Percentiles rank a stretch among this genome's conserved stretches.
phyloP scores from a whole-genome alignment of 2,797 vertebrate species.

The Pseudochaenichthys georgianus region DNA sequence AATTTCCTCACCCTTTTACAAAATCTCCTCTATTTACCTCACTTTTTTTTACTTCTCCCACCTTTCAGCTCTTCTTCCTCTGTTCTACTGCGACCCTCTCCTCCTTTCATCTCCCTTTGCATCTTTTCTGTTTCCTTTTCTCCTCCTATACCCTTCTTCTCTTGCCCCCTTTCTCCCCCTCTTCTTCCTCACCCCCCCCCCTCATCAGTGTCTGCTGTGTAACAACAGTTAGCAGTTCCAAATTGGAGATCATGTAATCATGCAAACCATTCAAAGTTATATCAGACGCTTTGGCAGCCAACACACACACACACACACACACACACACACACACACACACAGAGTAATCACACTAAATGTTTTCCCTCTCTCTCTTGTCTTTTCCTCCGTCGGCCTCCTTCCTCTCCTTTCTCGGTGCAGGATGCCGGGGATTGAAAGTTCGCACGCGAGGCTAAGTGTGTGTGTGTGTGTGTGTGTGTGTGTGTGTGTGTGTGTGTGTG shows the following conservation, averaged over 20 bases:
- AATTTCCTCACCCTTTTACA: background rate
- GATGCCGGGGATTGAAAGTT: constrained; percentile 76
- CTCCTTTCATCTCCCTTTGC: background rate
- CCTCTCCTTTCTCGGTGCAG: constrained; percentile 71
- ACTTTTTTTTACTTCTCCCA: background rate
- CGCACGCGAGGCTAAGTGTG: constrained; percentile 68
- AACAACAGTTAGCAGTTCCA: constrained; percentile 56
- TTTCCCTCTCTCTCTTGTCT: constrained; percentile 43
- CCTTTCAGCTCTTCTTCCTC: background rate
- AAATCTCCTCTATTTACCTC: background rate
- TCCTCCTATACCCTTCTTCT: background rate
- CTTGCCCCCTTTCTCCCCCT: background rate
- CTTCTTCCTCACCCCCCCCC: background rate
- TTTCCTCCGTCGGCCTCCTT: constrained; percentile 66
- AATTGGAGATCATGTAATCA: constrained; percentile 55
- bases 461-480: constrained; percentile 36
- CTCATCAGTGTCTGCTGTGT: constrained; percentile 42
- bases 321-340: constrained; percentile 10
- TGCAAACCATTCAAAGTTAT: constrained; percentile 31
- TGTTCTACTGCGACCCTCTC: no score
- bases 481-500: constrained; percentile 4
- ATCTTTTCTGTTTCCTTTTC: background rate
- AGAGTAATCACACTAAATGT: constrained; percentile 62
- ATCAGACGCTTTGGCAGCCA: constrained; percentile 50
- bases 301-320: no score